Base-by-base conservation (phyloP, 2,113 vertebrate species). In the Pristiophorus japonicus region DNA sequence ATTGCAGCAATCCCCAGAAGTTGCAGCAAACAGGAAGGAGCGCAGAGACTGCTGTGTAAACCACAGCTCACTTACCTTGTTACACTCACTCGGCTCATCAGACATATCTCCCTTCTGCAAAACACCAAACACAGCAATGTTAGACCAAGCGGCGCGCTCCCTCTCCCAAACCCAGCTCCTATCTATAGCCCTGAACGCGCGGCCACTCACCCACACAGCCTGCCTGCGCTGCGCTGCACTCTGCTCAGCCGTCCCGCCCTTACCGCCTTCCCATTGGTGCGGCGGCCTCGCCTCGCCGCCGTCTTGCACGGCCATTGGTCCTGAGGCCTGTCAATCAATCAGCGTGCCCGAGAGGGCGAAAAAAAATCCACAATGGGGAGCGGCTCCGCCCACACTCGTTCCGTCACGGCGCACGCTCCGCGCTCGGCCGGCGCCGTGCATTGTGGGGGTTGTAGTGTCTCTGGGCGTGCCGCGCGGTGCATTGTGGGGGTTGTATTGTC, bases 61-160 rank as follows among this genome's bases (percentile, higher is more conserved):
- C 34, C 59, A 92, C 88, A 65, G 65, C 92, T 94, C 92, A 22
- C 91, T 4, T 67, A 66, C 92, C 92, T 94, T 92, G 16, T n/a
- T 93, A 4, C 38, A n/a, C 65, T 94, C 65, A 47, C 65, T 47
- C 38, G 22, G 38, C 65, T 67, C 38, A 42, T n/a, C 91, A 47
- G 65, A 70, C 92, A 94, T 94, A 16, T 10, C 12, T 94, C 24
- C 38, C 92, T 67, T 22, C 24, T 45, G 63, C 92, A 47, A 47
- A 45, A 1, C n/a, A n/a, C n/a, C n/a, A 47, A 30, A 92, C 30
- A 63, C 14, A 91, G 12, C 34, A 91, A 62, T 1, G 12, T 34
- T 91, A 62, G n/a, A 59, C n/a, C 6, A 63, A 12, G 16, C 59
- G 2, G 30, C 90, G 8, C 6, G 8, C 85, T n/a, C n/a, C n/a